Percentiles rank a stretch among this genome's conserved stretches.
Evolutionary conservation across 2,797 vertebrate species (phyloP).

Genomic region (Pachyuromys duprasi): DNA sequence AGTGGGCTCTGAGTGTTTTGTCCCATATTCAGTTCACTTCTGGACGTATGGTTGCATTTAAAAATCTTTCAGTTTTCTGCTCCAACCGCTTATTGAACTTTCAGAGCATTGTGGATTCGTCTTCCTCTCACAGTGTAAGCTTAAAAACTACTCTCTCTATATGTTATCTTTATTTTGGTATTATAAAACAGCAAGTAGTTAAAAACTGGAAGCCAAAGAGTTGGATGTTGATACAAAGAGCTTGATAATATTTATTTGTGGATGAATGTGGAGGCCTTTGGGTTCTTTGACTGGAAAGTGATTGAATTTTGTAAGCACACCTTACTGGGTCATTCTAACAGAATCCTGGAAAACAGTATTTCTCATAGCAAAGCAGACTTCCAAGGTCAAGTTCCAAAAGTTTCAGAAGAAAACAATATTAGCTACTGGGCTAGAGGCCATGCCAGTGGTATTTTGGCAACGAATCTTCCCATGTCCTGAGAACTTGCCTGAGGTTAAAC

Average conservation of each 20-base stretch:
- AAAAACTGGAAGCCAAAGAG: neutral
- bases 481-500: neutral
- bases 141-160: neutral
- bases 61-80: neutral
- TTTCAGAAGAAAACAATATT: neutral
- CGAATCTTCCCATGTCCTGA: neutral
- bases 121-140: neutral
- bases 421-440: neutral
- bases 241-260: neutral
- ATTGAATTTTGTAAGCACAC: neutral
- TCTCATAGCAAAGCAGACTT: neutral
- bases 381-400: neutral
- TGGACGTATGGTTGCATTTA: neutral
- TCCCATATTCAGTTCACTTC: neutral
- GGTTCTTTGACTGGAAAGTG: neutral
- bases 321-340: neutral
- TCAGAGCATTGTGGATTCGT: neutral
- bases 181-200: neutral
- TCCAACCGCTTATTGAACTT: neutral
- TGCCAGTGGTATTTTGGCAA: too few relatives aligned
- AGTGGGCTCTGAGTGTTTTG: neutral
- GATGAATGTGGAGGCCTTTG: neutral
- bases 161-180: neutral
- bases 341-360: neutral
- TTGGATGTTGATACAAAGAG: neutral